A percentile compares a stretch with the other conserved stretches of the same genome.
Conservation (phyloP, 2,113 vertebrate species). For the mouse (Mus musculus) region DNA sequence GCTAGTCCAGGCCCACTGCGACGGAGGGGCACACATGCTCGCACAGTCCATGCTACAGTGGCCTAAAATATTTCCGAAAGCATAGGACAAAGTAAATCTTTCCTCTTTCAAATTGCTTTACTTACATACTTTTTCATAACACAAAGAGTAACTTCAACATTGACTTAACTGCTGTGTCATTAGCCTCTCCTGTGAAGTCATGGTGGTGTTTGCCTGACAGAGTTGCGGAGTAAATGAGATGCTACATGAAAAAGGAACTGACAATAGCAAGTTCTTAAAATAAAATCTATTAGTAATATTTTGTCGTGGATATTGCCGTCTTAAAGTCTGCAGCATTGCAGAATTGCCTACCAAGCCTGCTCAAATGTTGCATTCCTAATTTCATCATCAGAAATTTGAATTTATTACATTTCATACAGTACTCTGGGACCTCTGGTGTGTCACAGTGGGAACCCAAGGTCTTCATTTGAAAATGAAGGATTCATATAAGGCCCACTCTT, state of each 20-base stretch:
- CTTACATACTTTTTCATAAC: not conserved
- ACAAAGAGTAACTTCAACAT: not conserved
- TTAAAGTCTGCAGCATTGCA: not conserved
- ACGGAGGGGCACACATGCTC: not conserved
- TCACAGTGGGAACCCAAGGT: not conserved
- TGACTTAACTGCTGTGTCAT: not conserved
- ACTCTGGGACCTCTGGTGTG: not conserved
- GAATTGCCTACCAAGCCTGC: not conserved
- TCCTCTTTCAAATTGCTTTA: not conserved
- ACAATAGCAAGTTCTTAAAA: not conserved
- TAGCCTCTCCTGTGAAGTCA: not conserved
- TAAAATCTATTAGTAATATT: not conserved
- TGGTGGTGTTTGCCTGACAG: not conserved
- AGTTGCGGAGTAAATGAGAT: not conserved
- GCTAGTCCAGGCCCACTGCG: not conserved
- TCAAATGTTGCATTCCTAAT: not conserved
- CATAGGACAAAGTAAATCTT: not conserved
- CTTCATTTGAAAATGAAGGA: not conserved
- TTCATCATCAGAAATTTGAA: constrained; percentile 13
- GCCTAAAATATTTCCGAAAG: not conserved
- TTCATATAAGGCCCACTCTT: not conserved
- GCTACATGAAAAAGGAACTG: not conserved
- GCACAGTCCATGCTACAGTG: not conserved
- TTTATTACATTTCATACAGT: not conserved
- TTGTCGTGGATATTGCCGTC: not conserved